These are phyloP conservation scores for Sebastes wilsoni DNA, from an alignment of 2,797 vertebrate species.

Conservation along the genomic window DNA sequence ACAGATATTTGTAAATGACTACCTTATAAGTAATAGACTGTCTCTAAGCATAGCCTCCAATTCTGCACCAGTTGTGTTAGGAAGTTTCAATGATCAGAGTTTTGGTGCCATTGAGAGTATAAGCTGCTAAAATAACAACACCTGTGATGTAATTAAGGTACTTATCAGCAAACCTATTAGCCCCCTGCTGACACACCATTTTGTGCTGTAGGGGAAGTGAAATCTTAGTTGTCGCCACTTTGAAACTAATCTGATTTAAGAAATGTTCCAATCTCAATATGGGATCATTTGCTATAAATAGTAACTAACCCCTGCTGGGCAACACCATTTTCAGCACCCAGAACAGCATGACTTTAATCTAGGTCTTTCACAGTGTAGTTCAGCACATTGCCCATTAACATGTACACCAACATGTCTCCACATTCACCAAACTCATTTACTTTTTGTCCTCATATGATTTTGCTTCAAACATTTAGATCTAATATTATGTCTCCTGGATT, in stretches of 20 bases:
- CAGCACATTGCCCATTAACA: neutral
- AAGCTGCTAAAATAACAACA: neutral
- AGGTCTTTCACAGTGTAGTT: neutral
- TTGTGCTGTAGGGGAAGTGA: neutral
- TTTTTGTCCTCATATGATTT: neutral
- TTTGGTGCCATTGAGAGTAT: neutral
- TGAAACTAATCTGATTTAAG: neutral
- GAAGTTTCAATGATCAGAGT: neutral
- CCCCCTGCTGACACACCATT: neutral
- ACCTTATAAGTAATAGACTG: neutral
- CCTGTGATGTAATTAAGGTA: neutral
- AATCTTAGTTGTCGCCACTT: conserved; percentile 6
- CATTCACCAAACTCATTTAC: neutral
- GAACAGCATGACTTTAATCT: neutral
- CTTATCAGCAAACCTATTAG: neutral
- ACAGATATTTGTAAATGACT: neutral
- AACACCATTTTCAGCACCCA: neutral
- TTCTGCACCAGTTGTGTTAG: neutral
- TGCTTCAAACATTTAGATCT: neutral
- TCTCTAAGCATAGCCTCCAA: neutral
- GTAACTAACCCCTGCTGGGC: neutral
- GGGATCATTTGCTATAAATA: neutral
- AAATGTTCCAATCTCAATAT: neutral
- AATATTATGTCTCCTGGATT: neutral
- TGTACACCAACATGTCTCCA: neutral